Percentiles rank a stretch among this genome's conserved stretches.
phyloP scores from a whole-genome alignment of 53 echinoderm and acorn worm species.

The Glandiceps talaboti region DNA sequence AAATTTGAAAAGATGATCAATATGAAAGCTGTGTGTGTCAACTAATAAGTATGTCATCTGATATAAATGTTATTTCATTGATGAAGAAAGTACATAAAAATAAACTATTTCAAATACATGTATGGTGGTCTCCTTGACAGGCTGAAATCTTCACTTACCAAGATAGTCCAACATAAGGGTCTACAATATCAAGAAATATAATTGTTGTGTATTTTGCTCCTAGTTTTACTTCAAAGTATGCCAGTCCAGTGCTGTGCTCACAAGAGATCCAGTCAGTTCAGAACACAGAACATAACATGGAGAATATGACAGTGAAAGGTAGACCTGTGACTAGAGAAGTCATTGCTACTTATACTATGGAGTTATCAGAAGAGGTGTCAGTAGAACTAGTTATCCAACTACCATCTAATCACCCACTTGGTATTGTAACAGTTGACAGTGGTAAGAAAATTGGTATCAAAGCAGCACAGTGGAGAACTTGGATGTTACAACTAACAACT shows the following conservation, averaged over 20 bases:
- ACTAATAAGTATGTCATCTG: too few relatives aligned
- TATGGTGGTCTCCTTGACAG: too few relatives aligned
- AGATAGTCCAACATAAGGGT: too few relatives aligned
- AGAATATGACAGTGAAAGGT: conserved; percentile 78
- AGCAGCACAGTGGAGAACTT: conserved; percentile 87
- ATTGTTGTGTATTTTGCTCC: too few relatives aligned
- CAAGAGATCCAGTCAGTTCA: conserved; percentile 71
- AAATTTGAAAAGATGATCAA: too few relatives aligned
- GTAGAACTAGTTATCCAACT: conserved; percentile 80
- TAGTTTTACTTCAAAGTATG: conserved; percentile 79
- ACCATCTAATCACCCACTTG: conserved; percentile 84
- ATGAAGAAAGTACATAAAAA: too few relatives aligned
- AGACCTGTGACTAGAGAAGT: conserved; percentile 67
- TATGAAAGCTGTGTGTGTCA: too few relatives aligned
- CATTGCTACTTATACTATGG: conserved; percentile 74
- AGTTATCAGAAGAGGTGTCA: conserved; percentile 45
- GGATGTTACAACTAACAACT: conserved; percentile 88
- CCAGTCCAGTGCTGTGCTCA: conserved; percentile 71
- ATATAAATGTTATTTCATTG: too few relatives aligned
- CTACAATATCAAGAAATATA: too few relatives aligned
- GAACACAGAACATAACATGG: conserved; percentile 25
- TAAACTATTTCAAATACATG: too few relatives aligned
- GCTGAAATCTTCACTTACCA: too few relatives aligned
- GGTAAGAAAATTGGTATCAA: conserved; percentile 72
- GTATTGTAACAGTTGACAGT: conserved; percentile 78